A percentile compares a stretch with the other conserved stretches of the same genome.
Conservation (phyloP, 1,140 invertebrate genomes). For the Holcopasites calliopsidis region DNA sequence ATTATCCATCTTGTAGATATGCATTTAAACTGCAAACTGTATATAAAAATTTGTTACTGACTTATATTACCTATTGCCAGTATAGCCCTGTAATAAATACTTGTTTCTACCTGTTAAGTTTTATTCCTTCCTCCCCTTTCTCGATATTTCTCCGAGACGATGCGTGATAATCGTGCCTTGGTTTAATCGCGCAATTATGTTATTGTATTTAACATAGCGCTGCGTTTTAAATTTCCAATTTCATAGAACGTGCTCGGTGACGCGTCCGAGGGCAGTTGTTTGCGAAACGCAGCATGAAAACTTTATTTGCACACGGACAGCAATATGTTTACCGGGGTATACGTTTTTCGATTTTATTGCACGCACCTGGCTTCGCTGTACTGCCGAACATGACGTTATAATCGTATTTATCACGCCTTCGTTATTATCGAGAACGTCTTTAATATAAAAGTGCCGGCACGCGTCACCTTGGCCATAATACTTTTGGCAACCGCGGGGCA, state of each 20-base stretch:
- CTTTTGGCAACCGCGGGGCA: conserved; percentile 10
- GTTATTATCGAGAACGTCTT: conserved; percentile 48
- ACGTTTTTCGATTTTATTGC: background rate
- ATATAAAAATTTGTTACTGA: conserved; percentile 60
- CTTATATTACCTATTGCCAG: conserved; percentile 46
- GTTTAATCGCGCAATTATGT: too few relatives aligned
- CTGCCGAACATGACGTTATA: conserved; percentile 34
- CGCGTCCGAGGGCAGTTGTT: background rate
- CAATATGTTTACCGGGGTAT: background rate
- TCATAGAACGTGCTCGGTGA: conserved; percentile 23
- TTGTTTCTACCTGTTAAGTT: conserved; percentile 44
- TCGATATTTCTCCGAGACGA: background rate
- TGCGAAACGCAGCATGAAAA: conserved; percentile 8
- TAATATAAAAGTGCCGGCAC: conserved; percentile 43
- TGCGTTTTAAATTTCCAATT: background rate
- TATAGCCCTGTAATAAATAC: conserved; percentile 57
- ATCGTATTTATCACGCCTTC: conserved; percentile 14
- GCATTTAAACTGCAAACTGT: conserved; percentile 60
- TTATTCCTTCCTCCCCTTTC: background rate
- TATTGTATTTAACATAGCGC: background rate
- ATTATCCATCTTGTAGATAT: conserved; percentile 54
- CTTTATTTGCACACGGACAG: background rate
- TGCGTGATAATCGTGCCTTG: too few relatives aligned
- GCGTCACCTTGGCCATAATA: conserved; percentile 4
- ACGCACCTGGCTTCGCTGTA: conserved; percentile 1